Evolutionary conservation across 2,797 vertebrate genomes (phyloP).

Genomic region (Streptopelia turtur): DNA sequence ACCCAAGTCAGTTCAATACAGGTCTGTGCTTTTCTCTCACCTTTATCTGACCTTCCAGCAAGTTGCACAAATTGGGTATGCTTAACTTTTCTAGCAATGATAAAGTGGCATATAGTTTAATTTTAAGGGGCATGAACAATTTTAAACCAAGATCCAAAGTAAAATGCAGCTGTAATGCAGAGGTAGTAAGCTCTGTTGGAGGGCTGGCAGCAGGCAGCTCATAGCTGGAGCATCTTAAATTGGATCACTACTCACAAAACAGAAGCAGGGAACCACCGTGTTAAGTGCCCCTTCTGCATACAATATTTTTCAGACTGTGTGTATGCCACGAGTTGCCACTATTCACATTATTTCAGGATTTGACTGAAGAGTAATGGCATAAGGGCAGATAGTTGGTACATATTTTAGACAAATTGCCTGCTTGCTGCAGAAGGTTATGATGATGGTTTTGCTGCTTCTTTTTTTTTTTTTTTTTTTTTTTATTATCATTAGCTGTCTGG

Average conservation of each 20-base stretch:
- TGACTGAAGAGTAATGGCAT: not conserved
- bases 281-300: not conserved
- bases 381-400: not conserved
- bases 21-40: not conserved
- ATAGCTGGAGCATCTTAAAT: not conserved
- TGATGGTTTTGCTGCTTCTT: not conserved
- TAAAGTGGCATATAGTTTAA: not conserved
- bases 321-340: not conserved
- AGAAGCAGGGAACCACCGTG: not conserved
- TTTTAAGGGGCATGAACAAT: not conserved
- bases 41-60: not conserved
- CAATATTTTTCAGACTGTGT: not conserved
- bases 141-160: not conserved
- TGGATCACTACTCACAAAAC: not conserved
- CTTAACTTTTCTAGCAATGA: not conserved
- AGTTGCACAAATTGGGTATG: not conserved
- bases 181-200: not conserved
- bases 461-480: not conserved
- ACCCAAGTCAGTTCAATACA: not conserved
- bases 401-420: not conserved
- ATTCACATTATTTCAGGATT: not conserved
- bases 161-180: not conserved
- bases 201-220: not conserved
- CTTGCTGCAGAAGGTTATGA: not conserved
- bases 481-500: not conserved